phyloP scores from a whole-genome alignment of 2,888 invertebrate species.

The Mesorhabditis belari region DNA sequence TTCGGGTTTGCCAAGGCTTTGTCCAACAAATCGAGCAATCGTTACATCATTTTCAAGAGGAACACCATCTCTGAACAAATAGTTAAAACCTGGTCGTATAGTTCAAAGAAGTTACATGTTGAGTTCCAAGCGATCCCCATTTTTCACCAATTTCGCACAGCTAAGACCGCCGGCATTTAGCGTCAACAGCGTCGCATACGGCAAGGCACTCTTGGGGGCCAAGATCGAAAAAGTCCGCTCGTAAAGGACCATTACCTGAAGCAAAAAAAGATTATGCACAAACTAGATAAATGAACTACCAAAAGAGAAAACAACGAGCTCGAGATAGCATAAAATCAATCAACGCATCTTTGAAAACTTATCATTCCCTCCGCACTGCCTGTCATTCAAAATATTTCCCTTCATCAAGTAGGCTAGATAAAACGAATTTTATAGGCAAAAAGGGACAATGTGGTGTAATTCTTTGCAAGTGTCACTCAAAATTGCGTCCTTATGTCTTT shows the following conservation, averaged over 20 bases:
- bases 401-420: too few relatives aligned
- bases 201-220: conserved; percentile 16
- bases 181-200: conserved; percentile 31
- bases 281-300: background rate
- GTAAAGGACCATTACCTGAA: conserved; percentile 11
- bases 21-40: conserved; percentile 33
- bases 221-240: conserved; percentile 11
- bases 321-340: background rate
- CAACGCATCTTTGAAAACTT: too few relatives aligned
- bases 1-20: conserved; percentile 14
- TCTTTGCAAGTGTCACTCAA: too few relatives aligned
- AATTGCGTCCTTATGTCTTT: too few relatives aligned
- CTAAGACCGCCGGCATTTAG: conserved; percentile 28
- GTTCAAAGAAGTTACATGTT: conserved; percentile 18
- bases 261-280: background rate
- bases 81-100: background rate
- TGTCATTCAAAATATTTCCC: too few relatives aligned
- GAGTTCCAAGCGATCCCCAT: conserved; percentile 12
- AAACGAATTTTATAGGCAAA: too few relatives aligned
- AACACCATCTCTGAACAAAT: conserved; percentile 32
- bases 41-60: conserved; percentile 26
- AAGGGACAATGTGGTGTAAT: too few relatives aligned
- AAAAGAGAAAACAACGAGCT: background rate
- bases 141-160: conserved; percentile 16
- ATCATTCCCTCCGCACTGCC: too few relatives aligned